Percentiles rank a stretch among this genome's conserved stretches.
These are phyloP conservation scores for Holothuria scabra DNA, from an alignment of 53 echinoderm and acorn worm genomes.

Conservation along the genomic window DNA sequence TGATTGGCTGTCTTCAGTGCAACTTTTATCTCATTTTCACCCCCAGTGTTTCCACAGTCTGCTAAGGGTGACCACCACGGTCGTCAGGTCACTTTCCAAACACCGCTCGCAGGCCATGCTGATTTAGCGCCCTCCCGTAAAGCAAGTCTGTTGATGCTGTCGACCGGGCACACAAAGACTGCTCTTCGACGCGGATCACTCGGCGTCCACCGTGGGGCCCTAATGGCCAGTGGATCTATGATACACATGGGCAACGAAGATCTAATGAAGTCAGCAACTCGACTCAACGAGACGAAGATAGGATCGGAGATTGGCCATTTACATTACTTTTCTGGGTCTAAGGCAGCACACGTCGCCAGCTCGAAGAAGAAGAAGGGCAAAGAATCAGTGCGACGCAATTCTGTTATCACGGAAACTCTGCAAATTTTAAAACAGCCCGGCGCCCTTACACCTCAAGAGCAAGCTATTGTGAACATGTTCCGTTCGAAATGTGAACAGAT, in stretches of 20 bases:
- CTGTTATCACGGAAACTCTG: constrained; percentile 81
- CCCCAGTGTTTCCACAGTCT: constrained; percentile 41
- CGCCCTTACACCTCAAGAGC: constrained; percentile 78
- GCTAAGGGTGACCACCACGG: constrained; percentile 38
- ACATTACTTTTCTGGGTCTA: constrained; percentile 69
- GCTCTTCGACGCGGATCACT: constrained; percentile 80
- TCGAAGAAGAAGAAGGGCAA: constrained; percentile 66
- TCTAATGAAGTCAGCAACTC: constrained; percentile 68
- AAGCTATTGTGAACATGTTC: constrained; percentile 68
- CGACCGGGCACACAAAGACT: constrained; percentile 34
- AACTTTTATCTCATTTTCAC: neutral
- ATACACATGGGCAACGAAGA: constrained; percentile 83
- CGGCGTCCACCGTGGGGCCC: constrained; percentile 66
- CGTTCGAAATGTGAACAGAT: constrained; percentile 80
- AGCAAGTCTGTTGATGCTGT: constrained; percentile 73
- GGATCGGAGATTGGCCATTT: constrained; percentile 74
- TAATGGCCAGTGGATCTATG: constrained; percentile 76
- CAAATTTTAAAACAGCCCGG: constrained; percentile 64
- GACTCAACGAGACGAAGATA: constrained; percentile 57
- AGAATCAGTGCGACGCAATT: constrained; percentile 83
- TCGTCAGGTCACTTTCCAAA: neutral
- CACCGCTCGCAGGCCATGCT: constrained; percentile 11
- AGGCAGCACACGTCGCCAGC: constrained; percentile 72
- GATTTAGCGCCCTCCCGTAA: constrained; percentile 62
- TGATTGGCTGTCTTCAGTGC: too few species aligned